These are phyloP conservation scores for Lobophora halterata DNA, from an alignment of 2,888 invertebrate species.

Conservation along the genomic window DNA sequence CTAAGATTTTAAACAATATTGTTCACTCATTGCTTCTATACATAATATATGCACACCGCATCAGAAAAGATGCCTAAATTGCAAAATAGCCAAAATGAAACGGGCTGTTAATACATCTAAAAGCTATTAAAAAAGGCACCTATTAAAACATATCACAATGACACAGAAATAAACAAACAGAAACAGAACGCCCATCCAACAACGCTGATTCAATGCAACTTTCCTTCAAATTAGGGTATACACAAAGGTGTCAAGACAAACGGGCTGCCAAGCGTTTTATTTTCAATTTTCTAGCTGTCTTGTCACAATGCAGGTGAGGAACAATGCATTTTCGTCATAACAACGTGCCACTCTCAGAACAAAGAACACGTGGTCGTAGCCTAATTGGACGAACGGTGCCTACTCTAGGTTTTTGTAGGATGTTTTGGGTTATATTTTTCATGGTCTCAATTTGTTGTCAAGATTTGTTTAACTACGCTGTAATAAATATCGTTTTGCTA, in stretches of 20 bases:
- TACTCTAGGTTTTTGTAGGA: conserved; percentile 5
- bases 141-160: background rate
- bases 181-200: background rate
- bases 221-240: conserved; percentile 16
- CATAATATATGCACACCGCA: too few relatives aligned
- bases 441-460: too few relatives aligned
- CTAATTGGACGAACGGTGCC: conserved; percentile 43
- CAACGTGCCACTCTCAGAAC: conserved; percentile 35
- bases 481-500: too few relatives aligned
- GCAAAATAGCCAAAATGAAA: too few relatives aligned
- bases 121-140: too few relatives aligned
- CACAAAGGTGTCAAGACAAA: conserved; percentile 20
- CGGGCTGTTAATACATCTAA: background rate
- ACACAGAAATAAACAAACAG: background rate
- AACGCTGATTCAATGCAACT: background rate
- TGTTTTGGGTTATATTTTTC: conserved; percentile 12
- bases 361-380: conserved; percentile 38
- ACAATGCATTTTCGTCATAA: conserved; percentile 37
- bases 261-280: conserved; percentile 28
- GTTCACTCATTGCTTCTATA: too few relatives aligned
- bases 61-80: background rate
- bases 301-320: conserved; percentile 25
- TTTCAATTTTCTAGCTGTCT: conserved; percentile 32
- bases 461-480: too few relatives aligned
- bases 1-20: too few relatives aligned